Conservation (phyloP, 2,888 invertebrate genomes). For the Phyllotreta striolata region DNA sequence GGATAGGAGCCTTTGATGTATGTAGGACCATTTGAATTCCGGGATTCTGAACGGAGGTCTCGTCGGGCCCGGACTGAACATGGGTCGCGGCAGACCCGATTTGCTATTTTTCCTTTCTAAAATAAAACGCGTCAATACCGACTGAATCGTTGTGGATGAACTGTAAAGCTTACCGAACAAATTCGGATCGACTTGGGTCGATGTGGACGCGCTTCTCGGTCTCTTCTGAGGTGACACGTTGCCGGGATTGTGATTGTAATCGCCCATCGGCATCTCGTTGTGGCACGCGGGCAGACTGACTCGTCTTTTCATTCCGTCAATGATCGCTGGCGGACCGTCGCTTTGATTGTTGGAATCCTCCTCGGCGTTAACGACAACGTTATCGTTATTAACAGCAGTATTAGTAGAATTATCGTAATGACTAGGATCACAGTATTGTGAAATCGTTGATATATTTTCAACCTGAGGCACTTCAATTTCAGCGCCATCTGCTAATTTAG, state of each 20-base stretch:
- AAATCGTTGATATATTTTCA: conserved; percentile 73
- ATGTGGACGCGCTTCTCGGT: conserved; percentile 81
- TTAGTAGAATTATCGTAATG: conserved; percentile 55
- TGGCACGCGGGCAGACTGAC: conserved; percentile 68
- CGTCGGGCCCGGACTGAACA: conserved; percentile 93
- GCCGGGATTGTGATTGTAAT: conserved; percentile 57
- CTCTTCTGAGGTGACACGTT: conserved; percentile 71
- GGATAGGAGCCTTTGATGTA: conserved; percentile 94
- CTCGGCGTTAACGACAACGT: conserved; percentile 47
- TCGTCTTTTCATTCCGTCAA: conserved; percentile 58
- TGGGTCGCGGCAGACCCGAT: conserved; percentile 76
- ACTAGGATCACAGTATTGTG: conserved; percentile 77
- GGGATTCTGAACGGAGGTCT: conserved; percentile 98
- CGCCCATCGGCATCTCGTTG: conserved; percentile 50
- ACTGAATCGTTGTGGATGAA: background rate
- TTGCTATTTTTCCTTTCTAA: conserved; percentile 65
- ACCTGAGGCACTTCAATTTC: conserved; percentile 57
- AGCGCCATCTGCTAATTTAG: conserved; percentile 46
- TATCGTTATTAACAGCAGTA: conserved; percentile 39
- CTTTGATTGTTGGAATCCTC: conserved; percentile 33
- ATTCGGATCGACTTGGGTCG: conserved; percentile 85
- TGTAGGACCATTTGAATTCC: conserved; percentile 99
- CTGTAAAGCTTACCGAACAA: conserved; percentile 74
- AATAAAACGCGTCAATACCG: conserved; percentile 23
- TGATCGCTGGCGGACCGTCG: conserved; percentile 39